A percentile compares a stretch with the other conserved stretches of the same genome.
Evolutionary conservation across 2,113 vertebrate species (phyloP).

Genomic region (Prunella fulvescens): DNA sequence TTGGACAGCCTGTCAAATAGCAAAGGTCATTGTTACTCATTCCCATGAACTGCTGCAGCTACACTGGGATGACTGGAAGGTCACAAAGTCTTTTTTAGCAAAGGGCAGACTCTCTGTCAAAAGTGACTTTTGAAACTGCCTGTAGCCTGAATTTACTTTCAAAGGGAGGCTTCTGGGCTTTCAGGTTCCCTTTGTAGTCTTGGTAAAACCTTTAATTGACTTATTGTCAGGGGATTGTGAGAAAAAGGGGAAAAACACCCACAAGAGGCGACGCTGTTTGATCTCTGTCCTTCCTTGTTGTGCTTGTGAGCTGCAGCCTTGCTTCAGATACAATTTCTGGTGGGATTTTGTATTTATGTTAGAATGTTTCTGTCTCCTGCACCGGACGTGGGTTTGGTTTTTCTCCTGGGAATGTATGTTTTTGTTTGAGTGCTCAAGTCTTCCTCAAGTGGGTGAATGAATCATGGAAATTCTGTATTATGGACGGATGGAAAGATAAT

Average conservation of each 20-base stretch:
- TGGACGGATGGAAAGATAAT: not conserved
- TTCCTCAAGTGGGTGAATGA: conserved; percentile 14
- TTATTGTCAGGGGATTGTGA: not conserved
- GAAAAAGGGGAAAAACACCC: not conserved
- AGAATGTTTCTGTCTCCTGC: not conserved
- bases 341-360: not conserved
- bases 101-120: not conserved
- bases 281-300: not conserved
- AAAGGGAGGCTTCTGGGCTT: not conserved
- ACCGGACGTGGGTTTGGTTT: not conserved
- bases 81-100: not conserved
- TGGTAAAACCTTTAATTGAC: not conserved
- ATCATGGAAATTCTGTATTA: not conserved
- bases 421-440: not conserved
- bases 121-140: not conserved
- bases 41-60: not conserved
- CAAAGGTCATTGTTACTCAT: not conserved
- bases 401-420: not conserved
- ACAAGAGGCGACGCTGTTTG: not conserved
- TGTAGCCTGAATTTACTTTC: not conserved
- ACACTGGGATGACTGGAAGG: not conserved
- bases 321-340: not conserved
- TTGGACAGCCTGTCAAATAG: not conserved
- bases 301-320: not conserved
- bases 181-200: not conserved